Evolutionary conservation across 2,113 vertebrate genomes (phyloP).

Genomic region (Phycodurus eques): DNA sequence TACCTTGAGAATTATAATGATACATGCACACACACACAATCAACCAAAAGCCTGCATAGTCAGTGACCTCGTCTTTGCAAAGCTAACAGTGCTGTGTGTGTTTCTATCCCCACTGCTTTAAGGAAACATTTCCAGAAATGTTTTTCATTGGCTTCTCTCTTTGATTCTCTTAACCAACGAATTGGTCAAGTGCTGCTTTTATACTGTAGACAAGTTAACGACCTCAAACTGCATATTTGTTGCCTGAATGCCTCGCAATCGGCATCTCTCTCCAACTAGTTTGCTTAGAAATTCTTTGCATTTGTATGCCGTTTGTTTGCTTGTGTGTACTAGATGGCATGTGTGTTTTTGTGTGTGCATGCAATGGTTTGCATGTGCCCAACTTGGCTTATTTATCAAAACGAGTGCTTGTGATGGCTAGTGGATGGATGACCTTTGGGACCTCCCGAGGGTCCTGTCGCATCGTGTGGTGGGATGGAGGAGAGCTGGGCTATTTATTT

Average conservation of each 20-base stretch:
- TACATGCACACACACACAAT: slow-evolving; percentile 1
- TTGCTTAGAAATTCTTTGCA: background rate
- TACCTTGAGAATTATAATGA: background rate
- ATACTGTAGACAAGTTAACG: slow-evolving; percentile 4
- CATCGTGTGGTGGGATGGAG: slow-evolving; percentile 38
- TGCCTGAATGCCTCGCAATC: background rate
- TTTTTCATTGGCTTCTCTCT: background rate
- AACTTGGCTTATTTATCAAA: slow-evolving; percentile 59
- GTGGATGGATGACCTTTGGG: slow-evolving; percentile 59
- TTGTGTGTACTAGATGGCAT: background rate
- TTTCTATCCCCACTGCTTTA: background rate
- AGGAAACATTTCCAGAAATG: slow-evolving; percentile 1
- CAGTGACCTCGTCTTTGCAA: slow-evolving; percentile 10
- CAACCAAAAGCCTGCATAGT: background rate
- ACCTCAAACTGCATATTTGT: slow-evolving; percentile 11
- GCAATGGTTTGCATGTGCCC: slow-evolving; percentile 25
- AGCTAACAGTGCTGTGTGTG: background rate
- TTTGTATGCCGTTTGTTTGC: slow-evolving; percentile 1
- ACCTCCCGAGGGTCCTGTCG: slow-evolving; percentile 45
- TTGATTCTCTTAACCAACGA: slow-evolving; percentile 6
- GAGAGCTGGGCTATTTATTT: slow-evolving; percentile 23
- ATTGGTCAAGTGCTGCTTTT: slow-evolving; percentile 11
- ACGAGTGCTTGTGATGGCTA: slow-evolving; percentile 63
- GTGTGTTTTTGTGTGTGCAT: slow-evolving; percentile 15
- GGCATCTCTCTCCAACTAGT: background rate